A percentile compares a stretch with the other conserved stretches of the same genome.
These are phyloP conservation scores for Actinopyga echinites DNA, from an alignment of 53 echinoderm and acorn worm genomes.

Conservation along the genomic window DNA sequence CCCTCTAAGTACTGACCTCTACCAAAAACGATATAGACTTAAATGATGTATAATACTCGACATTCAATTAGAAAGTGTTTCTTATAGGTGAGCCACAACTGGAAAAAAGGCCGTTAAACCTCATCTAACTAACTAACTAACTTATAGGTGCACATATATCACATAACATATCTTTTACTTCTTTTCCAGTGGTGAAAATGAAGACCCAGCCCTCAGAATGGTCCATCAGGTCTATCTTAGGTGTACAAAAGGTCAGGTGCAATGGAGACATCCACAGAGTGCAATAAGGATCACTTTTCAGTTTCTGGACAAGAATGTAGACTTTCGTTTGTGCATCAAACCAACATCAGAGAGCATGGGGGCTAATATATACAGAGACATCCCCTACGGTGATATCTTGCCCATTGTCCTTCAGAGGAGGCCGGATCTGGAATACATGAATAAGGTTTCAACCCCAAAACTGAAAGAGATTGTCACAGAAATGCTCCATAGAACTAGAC, in stretches of 20 bases:
- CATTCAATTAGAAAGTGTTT: too few relatives aligned
- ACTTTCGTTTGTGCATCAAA: conserved; percentile 73
- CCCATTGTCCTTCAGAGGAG: not conserved
- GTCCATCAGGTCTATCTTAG: conserved; percentile 72
- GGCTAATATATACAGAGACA: conserved; percentile 75
- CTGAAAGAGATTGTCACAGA: conserved; percentile 1
- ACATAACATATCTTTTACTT: conserved; percentile 17
- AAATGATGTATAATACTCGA: too few relatives aligned
- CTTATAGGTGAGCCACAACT: too few relatives aligned
- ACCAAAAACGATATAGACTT: too few relatives aligned
- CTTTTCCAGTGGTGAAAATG: conserved; percentile 62
- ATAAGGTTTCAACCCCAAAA: not conserved
- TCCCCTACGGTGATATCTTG: conserved; percentile 30
- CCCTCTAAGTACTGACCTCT: too few relatives aligned
- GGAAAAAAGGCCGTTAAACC: too few relatives aligned
- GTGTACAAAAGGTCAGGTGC: conserved; percentile 67
- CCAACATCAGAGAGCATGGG: conserved; percentile 64
- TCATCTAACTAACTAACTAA: too few relatives aligned
- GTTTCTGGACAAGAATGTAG: conserved; percentile 56
- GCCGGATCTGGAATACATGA: conserved; percentile 16
- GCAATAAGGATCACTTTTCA: conserved; percentile 77
- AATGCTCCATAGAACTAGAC: conserved; percentile 42
- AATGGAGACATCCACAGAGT: conserved; percentile 69
- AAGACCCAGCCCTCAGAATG: conserved; percentile 57
- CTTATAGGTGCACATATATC: too few relatives aligned